Percentiles rank a stretch among this genome's conserved stretches.
These are phyloP conservation scores for Oscheius sp. DNA, from an alignment of 2,888 invertebrate genomes.

Conservation along the genomic window DNA sequence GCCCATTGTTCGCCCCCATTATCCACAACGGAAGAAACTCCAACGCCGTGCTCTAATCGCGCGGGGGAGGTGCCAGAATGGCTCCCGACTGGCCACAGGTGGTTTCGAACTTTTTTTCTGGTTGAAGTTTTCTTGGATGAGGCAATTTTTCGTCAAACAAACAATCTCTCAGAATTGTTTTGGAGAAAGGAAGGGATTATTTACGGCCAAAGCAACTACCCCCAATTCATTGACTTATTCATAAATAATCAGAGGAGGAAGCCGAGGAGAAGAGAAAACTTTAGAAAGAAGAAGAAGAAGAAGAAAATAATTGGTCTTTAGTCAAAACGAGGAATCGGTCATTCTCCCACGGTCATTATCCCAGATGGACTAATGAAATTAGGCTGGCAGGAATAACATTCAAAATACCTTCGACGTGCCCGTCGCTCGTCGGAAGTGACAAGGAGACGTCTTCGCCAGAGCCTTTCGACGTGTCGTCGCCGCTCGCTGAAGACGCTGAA, in stretches of 20 bases:
- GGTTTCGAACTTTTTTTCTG: neutral
- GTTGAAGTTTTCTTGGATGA: neutral
- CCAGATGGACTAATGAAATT: neutral
- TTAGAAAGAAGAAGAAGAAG: neutral
- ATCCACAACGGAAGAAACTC: constrained; percentile 29
- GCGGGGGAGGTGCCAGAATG: constrained; percentile 10
- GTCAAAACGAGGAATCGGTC: no score
- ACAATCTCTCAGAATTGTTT: neutral
- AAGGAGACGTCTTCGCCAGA: constrained; percentile 56
- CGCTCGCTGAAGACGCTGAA: constrained; percentile 56
- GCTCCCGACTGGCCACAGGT: neutral
- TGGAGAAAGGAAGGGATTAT: neutral
- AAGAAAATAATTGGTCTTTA: neutral
- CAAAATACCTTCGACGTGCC: constrained; percentile 53
- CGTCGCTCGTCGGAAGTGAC: constrained; percentile 66
- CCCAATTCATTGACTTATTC: no score
- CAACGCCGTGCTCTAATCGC: constrained; percentile 21
- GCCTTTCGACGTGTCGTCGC: constrained; percentile 64
- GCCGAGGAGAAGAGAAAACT: neutral
- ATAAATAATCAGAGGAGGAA: no score
- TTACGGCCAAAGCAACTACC: neutral
- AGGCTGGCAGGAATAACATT: neutral
- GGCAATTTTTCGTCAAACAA: constrained; percentile 8
- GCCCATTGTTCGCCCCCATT: constrained; percentile 30
- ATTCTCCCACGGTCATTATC: constrained; percentile 7